Conservation (phyloP, 2,113 vertebrate species). For the Elephas maximus region DNA sequence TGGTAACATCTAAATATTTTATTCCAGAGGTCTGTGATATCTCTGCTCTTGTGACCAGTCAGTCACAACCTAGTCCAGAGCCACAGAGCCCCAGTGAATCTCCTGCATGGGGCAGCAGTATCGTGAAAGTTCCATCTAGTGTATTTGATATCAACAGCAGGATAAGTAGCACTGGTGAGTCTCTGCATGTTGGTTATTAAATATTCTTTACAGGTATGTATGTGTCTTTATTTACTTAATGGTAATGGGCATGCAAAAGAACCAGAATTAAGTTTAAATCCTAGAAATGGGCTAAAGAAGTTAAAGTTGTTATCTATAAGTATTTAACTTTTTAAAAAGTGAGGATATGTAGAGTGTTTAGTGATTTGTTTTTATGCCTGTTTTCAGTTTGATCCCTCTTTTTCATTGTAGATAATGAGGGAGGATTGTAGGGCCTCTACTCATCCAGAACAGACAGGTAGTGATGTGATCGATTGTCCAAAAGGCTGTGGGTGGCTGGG, state of each 20-base stretch:
- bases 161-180: conserved; percentile 91
- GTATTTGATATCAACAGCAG: conserved; percentile 90
- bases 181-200: conserved; percentile 22
- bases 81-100: conserved; percentile 84
- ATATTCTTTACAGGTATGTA: not conserved
- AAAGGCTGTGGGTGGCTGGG: not conserved
- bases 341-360: not conserved
- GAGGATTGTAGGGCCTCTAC: not conserved
- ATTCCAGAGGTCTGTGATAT: conserved; percentile 78
- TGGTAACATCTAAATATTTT: conserved; percentile 34
- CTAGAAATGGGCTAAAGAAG: not conserved
- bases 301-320: not conserved
- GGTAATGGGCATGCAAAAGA: conserved; percentile 9
- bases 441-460: conserved; percentile 7
- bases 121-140: conserved; percentile 94
- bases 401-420: not conserved
- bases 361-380: not conserved
- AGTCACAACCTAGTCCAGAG: conserved; percentile 83
- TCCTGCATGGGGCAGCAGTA: conserved; percentile 90
- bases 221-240: conserved; percentile 48
- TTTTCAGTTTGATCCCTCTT: not conserved
- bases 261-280: not conserved
- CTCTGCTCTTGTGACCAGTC: conserved; percentile 84
- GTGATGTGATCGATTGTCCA: not conserved
- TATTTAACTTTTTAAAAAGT: not conserved